phyloP scores from a whole-genome alignment of 35 echinoderm and acorn worm species.

The Lytechinus pictus region DNA sequence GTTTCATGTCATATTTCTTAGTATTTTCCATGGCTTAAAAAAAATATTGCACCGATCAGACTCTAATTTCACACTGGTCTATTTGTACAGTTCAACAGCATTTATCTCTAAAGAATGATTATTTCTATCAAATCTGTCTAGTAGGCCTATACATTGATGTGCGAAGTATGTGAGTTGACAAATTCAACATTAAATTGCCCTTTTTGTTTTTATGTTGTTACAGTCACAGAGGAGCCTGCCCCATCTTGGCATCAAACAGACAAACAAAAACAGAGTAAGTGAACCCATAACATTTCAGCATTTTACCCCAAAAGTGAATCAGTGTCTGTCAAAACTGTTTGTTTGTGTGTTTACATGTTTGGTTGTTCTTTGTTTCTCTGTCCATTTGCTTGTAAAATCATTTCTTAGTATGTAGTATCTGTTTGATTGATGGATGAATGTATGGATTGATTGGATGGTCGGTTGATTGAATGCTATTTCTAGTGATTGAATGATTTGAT shows the following conservation, averaged over 20 bases:
- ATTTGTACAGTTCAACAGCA: no score
- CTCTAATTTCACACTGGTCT: no score
- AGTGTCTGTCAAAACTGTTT: neutral
- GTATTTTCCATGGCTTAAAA: no score
- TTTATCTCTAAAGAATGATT: no score
- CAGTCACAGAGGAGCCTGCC: slow-evolving; percentile 89
- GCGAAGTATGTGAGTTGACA: no score
- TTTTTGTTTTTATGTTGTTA: slow-evolving; percentile 23
- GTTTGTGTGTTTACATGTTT: neutral
- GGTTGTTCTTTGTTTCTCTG: neutral
- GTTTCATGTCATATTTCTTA: no score
- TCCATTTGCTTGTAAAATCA: neutral
- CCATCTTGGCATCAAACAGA: slow-evolving; percentile 83
- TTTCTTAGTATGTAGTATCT: neutral
- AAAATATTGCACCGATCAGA: no score
- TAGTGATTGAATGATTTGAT: no score
- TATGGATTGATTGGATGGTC: neutral
- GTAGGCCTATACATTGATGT: neutral
- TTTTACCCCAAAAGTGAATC: neutral
- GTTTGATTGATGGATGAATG: neutral
- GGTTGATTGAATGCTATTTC: no score
- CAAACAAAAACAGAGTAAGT: slow-evolving; percentile 84
- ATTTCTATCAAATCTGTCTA: no score
- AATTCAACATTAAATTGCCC: neutral
- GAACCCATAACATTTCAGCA: neutral